Evolutionary conservation across 1,140 invertebrate species (phyloP).

Genomic region (Latrodectus geometricus): DNA sequence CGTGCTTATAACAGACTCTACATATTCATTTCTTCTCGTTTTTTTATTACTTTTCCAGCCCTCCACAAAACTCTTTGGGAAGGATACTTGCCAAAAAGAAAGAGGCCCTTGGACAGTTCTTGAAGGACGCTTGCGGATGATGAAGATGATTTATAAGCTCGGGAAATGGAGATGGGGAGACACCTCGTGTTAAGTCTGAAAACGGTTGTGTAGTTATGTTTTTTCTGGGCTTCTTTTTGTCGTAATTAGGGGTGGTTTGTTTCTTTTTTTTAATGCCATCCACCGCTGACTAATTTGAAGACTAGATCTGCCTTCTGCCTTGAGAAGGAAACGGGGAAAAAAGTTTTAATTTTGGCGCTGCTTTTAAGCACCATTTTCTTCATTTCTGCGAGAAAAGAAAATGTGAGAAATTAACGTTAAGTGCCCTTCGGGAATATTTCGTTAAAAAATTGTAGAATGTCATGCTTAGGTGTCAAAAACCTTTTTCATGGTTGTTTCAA

Average conservation of each 20-base stretch:
- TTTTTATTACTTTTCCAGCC: background rate
- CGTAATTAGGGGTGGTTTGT: constrained; percentile 59
- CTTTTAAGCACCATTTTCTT: constrained; percentile 43
- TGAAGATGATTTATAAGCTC: constrained; percentile 61
- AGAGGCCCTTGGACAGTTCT: constrained; percentile 22
- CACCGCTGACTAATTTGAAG: constrained; percentile 40
- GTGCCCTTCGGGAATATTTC: constrained; percentile 14
- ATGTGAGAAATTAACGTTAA: constrained; percentile 48
- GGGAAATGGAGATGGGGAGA: constrained; percentile 13
- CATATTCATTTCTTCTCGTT: constrained; percentile 57
- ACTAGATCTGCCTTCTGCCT: constrained; percentile 22
- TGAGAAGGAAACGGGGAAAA: constrained; percentile 3
- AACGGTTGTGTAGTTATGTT: constrained; percentile 36
- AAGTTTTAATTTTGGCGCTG: constrained; percentile 51
- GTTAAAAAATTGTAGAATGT: background rate
- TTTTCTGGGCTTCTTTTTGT: constrained; percentile 28
- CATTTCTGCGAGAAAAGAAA: constrained; percentile 7
- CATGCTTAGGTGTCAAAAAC: background rate
- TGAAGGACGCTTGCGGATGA: constrained; percentile 54
- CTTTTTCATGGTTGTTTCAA: background rate
- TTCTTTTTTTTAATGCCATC: background rate
- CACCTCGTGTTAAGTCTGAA: constrained; percentile 24
- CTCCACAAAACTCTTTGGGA: background rate
- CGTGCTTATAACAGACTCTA: constrained; percentile 53
- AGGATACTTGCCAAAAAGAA: constrained; percentile 52